Evolutionary conservation across 2,888 invertebrate genomes (phyloP).

Genomic region (Leptopilina myrica): DNA sequence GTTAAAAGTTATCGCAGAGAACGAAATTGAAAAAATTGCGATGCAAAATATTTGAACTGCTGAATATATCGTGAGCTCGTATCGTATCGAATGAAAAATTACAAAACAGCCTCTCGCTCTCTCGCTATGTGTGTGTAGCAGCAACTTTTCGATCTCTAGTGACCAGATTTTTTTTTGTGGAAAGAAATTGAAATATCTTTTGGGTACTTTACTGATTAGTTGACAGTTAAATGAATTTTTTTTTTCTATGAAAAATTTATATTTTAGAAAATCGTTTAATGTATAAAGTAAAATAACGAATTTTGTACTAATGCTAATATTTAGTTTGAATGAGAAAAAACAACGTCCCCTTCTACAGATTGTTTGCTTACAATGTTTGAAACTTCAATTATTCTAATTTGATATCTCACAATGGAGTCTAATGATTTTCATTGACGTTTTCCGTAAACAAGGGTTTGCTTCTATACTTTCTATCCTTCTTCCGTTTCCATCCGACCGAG

Average conservation of each 20-base stretch:
- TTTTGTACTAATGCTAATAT: not conserved
- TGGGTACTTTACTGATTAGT: no score
- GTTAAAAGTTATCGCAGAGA: not conserved
- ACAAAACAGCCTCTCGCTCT: conserved; percentile 61
- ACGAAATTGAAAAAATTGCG: not conserved
- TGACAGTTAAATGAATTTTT: no score
- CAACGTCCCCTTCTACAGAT: not conserved
- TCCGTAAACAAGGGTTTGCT: conserved; percentile 22
- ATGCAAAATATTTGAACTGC: conserved; percentile 16
- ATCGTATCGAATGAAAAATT: conserved; percentile 70
- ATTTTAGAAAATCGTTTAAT: no score
- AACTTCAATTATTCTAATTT: conserved; percentile 2
- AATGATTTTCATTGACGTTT: conserved; percentile 15
- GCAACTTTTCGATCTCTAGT: conserved; percentile 46
- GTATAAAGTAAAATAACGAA: no score
- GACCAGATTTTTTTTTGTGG: conserved; percentile 46
- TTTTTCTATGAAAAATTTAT: no score
- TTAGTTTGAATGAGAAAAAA: not conserved
- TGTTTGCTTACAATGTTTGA: not conserved
- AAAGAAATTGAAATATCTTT: no score
- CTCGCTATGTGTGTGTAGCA: conserved; percentile 26
- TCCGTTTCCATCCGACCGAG: not conserved
- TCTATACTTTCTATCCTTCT: not conserved
- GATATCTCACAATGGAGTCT: not conserved
- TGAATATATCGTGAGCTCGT: conserved; percentile 45